Conservation (phyloP, 1,140 invertebrate species). For the Mya arenaria region DNA sequence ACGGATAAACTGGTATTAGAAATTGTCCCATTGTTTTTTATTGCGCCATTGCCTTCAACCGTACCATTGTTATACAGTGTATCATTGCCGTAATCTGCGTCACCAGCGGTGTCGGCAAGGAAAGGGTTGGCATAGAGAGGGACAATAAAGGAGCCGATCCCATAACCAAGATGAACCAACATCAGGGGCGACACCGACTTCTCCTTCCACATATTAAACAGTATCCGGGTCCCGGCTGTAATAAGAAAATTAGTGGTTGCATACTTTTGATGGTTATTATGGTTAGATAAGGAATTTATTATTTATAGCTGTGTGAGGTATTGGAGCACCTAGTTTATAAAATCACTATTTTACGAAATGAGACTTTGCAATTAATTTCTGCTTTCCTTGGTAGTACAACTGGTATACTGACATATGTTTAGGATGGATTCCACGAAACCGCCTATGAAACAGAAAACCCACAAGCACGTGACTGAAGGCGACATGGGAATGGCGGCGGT, state of each 20-base stretch:
- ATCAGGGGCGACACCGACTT: slow-evolving; percentile 62
- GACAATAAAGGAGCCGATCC: slow-evolving; percentile 67
- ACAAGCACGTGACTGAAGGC: slow-evolving; percentile 24
- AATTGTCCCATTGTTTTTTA: too few relatives aligned
- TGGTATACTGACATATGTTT: slow-evolving; percentile 58
- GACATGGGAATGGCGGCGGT: slow-evolving; percentile 56
- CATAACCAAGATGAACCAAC: slow-evolving; percentile 68
- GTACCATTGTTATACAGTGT: background rate
- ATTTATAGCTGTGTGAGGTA: too few relatives aligned
- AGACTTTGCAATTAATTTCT: too few relatives aligned
- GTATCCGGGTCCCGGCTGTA: slow-evolving; percentile 66
- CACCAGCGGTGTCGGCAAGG: slow-evolving; percentile 34
- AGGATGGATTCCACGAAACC: slow-evolving; percentile 63
- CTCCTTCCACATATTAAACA: slow-evolving; percentile 64
- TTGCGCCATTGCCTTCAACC: too few relatives aligned
- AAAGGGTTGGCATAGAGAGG: slow-evolving; percentile 68
- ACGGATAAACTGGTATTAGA: too few relatives aligned
- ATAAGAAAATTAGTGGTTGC: slow-evolving; percentile 31
- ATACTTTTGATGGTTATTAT: too few relatives aligned
- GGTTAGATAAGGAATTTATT: too few relatives aligned
- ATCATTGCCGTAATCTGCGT: background rate
- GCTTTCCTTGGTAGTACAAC: too few relatives aligned
- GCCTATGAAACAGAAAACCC: slow-evolving; percentile 57
- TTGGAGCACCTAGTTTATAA: too few relatives aligned
- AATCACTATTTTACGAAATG: too few relatives aligned